These are phyloP conservation scores for Drosophila cracens DNA, from an alignment of 2,888 invertebrate genomes.

Conservation along the genomic window DNA sequence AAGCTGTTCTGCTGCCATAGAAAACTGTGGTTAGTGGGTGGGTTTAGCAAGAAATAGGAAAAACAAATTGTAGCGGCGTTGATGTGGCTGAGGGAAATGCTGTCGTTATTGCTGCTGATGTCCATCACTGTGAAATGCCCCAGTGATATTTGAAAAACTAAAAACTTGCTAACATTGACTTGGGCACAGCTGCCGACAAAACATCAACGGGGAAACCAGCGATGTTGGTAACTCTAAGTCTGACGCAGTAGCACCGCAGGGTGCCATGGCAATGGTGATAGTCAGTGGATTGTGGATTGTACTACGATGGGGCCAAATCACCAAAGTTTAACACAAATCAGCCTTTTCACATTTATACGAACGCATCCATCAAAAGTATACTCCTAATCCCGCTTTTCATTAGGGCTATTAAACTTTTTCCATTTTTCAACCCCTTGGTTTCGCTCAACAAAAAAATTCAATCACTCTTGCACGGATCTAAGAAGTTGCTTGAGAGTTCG, in stretches of 20 bases:
- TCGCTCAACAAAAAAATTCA: background rate
- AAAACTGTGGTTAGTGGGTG: slow-evolving; percentile 33
- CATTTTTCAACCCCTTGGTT: slow-evolving; percentile 8
- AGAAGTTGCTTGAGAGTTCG: slow-evolving; percentile 33
- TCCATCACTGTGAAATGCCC: slow-evolving; percentile 77
- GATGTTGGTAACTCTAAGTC: slow-evolving; percentile 27
- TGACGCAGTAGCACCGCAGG: slow-evolving; percentile 7
- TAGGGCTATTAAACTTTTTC: slow-evolving; percentile 38
- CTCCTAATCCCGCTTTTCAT: slow-evolving; percentile 18
- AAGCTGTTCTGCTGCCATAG: slow-evolving; percentile 19
- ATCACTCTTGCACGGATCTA: background rate
- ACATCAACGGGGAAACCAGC: slow-evolving; percentile 30
- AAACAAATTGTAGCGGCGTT: slow-evolving; percentile 7
- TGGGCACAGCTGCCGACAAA: slow-evolving; percentile 51
- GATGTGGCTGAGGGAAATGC: slow-evolving; percentile 1
- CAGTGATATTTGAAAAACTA: slow-evolving; percentile 78
- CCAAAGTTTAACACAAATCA: slow-evolving; percentile 69
- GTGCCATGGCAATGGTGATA: slow-evolving; percentile 22
- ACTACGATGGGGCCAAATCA: slow-evolving; percentile 53
- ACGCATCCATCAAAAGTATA: slow-evolving; percentile 70
- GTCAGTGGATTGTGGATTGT: slow-evolving; percentile 7
- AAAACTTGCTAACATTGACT: slow-evolving; percentile 71
- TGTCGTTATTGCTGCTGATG: slow-evolving; percentile 51
- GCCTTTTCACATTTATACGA: slow-evolving; percentile 38
- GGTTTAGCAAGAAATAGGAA: slow-evolving; percentile 27